Evolutionary conservation across 2,888 invertebrate genomes (phyloP), one percentile per base, ranked within the genome.

Genomic region (Dynastes maya): DNA sequence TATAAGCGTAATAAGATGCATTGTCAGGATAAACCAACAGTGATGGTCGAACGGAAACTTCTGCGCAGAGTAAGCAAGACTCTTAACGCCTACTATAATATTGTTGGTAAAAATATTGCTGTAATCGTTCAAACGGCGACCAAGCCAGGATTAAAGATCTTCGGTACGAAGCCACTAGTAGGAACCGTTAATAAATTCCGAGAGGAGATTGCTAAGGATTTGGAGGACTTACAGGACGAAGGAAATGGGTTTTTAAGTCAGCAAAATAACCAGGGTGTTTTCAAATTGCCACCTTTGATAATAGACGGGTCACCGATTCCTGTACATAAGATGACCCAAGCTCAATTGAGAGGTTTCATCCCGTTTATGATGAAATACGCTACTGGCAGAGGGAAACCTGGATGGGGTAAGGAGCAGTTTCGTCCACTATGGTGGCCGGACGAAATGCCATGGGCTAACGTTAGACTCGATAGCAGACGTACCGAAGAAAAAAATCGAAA

Each of bases 251-350:
- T 16, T 22, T 22, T 22, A 3, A 63, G 2, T 32, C 3, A 37
- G 22, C 6, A 37, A 68, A 13, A 4, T 29, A 16, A 40, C 8
- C 9, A 11, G 45, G 27, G 37, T 6, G 91, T 97, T 79, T 97
- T 97, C 89, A 97, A 97, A 90, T 90, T 97, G 88, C 97, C 97
- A 82, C 96, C 97, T 74, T 91, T 97, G 82, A 95, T 97, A 86
- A 96, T 97, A 85, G 97, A 97, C 90, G 97, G 97, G 82, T 97
- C 97, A 88, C 97, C 97, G 82, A 97, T 97, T 80, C 97, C 97
- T 27, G 96, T 97, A 1, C 97, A 97, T 90, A 97, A 97, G 91
- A 97, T 97, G 97, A 97, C 97, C 71, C 97, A 97, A 91, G 97
- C 97, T 76, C 97, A 97, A 89, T 90, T 97, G 80, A 90, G 97